Conservation (phyloP, 2,797 vertebrate species). For the Cheirogaleus major region DNA sequence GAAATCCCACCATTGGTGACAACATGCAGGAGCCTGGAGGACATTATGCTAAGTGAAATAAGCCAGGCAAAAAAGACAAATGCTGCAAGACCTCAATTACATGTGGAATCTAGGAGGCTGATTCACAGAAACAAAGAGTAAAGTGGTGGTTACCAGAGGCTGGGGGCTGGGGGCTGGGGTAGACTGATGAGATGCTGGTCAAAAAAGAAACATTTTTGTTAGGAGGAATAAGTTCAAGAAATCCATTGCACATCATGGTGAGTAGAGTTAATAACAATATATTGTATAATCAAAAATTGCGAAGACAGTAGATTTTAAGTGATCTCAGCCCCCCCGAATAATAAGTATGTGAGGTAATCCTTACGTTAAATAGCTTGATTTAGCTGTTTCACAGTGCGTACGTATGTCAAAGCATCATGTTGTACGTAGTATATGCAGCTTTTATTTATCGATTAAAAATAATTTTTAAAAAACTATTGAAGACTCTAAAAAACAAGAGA, state of each 20-base stretch:
- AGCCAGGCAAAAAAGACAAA: background rate
- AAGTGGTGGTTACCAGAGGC: background rate
- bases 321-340: background rate
- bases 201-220: background rate
- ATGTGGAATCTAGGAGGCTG: no score
- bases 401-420: background rate
- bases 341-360: background rate
- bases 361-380: background rate
- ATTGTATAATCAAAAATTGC: background rate
- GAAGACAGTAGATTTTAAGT: background rate
- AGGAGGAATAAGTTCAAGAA: background rate
- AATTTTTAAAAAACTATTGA: background rate
- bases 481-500: background rate
- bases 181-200: background rate
- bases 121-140: background rate
- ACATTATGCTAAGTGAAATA: background rate
- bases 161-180: no score
- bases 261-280: background rate
- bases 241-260: background rate
- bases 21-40: background rate
- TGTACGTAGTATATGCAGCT: background rate
- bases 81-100: accelerated
- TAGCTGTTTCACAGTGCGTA: background rate
- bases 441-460: background rate
- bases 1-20: background rate